Conservation (phyloP, 92 coral and sea anemone species). For the Actinostola sp. region DNA sequence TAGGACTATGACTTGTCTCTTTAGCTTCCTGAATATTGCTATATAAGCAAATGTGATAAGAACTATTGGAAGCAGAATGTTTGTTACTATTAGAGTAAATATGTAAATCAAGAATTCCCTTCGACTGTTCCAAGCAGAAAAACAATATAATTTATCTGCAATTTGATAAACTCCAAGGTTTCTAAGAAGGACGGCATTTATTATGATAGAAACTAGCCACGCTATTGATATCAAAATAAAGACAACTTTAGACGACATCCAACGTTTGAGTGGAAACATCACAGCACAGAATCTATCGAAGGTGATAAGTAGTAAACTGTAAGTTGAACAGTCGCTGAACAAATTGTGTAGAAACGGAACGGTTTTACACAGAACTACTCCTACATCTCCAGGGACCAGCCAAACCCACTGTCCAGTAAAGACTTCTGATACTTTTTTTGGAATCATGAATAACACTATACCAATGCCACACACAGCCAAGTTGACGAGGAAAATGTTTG, state of each 20-base stretch:
- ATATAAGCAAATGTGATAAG: constrained; percentile 10
- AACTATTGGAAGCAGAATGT: constrained; percentile 13
- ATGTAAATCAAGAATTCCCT: not conserved
- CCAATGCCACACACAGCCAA: constrained; percentile 27
- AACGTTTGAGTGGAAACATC: constrained; percentile 7
- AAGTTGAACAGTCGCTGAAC: constrained; percentile 14
- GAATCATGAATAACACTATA: constrained; percentile 8
- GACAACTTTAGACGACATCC: constrained; percentile 12
- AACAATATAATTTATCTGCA: not conserved
- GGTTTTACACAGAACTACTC: constrained; percentile 1
- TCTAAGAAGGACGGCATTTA: not conserved
- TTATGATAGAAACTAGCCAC: not conserved
- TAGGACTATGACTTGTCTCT: constrained; percentile 1
- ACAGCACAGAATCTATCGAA: constrained; percentile 22
- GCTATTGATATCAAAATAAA: not conserved
- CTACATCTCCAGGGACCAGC: not conserved
- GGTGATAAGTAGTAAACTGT: constrained; percentile 13
- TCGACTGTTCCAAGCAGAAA: constrained; percentile 6
- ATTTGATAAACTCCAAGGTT: not conserved
- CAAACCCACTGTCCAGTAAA: constrained; percentile 8
- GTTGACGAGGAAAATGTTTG: constrained; percentile 20
- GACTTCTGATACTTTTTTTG: not conserved
- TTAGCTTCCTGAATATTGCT: constrained; percentile 10
- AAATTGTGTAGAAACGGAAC: constrained; percentile 19
- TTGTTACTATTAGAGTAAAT: constrained; percentile 1